A percentile compares a stretch with the other conserved stretches of the same genome.
Conservation (phyloP, 2,888 invertebrate species). For the Patella ulyssiponensis region DNA sequence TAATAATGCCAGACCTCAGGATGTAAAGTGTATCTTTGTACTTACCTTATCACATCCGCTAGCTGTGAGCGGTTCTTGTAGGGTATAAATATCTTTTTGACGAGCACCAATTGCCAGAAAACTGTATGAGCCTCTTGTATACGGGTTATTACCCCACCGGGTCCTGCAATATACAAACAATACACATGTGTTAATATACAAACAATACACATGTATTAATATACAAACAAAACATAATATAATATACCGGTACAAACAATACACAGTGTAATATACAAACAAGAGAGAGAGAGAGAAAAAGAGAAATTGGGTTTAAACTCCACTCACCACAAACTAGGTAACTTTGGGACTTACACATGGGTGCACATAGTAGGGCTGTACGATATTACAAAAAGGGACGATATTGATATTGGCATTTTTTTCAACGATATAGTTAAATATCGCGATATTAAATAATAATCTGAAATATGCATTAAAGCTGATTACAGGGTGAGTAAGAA, state of each 20-base stretch:
- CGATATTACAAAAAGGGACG: too few relatives aligned
- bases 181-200: background rate
- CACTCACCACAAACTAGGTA: too few relatives aligned
- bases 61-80: slow-evolving; percentile 86
- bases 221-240: background rate
- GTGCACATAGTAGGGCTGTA: too few relatives aligned
- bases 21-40: background rate
- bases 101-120: slow-evolving; percentile 88
- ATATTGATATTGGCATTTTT: too few relatives aligned
- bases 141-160: slow-evolving; percentile 88
- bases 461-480: too few relatives aligned
- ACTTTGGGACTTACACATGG: too few relatives aligned
- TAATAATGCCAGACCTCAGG: too few relatives aligned
- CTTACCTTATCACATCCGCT: slow-evolving; percentile 14
- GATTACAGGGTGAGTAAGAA: too few relatives aligned
- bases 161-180: slow-evolving; percentile 77
- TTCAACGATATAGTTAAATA: too few relatives aligned
- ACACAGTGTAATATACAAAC: background rate
- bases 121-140: slow-evolving; percentile 86
- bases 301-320: too few relatives aligned
- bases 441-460: too few relatives aligned
- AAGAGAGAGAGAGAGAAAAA: too few relatives aligned
- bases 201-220: background rate
- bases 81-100: slow-evolving; percentile 85
- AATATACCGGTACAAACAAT: background rate